Evolutionary conservation across 2,888 invertebrate genomes (phyloP), one percentile per base, ranked within the genome.

Genomic region (Sinohyriopsis cumingii): DNA sequence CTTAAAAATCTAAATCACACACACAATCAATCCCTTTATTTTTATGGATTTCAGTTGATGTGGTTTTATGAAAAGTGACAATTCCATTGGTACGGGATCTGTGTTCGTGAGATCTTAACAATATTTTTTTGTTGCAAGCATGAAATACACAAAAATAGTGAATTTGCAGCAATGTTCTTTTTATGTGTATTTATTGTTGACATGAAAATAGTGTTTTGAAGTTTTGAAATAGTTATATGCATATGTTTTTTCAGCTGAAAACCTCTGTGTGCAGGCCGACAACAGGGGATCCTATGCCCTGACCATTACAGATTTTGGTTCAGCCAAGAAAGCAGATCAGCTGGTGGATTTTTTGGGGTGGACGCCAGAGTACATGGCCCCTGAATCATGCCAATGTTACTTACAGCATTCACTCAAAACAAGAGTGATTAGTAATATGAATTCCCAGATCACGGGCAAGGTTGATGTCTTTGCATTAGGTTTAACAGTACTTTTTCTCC

Each of bases 281-380:
- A 25, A 19, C 15, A 62, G 57, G 19, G 65, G 57, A 3, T 55
- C n/a, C 20, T 59, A 76, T 7, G 25, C 55, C 1, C 56, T 79
- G 25, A 79, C 78, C 55, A 63, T 81, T 7, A 76, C 75, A 22
- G 81, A 81, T 65, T 81, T 81, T 71, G 81, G 81, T 12, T 79
- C 81, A 0, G 78, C 81, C 2, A 78, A 73, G 67, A 63, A 72
- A 1, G 72, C 76, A 9, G 61, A 63, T 15, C 75, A 81, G 20
- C 53, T 45, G 5, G 63, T 77, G 0, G 67, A 69, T 12, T 78
- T 76, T 65, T 25, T 60, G 20, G 80, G 81, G 0, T 72, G 76
- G 67, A 80, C 81, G 15, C 76, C 80, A 18, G 81, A 80, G 64
- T 82, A 82, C 64, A 74, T 82, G 75, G 73, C 80, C 15, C 77